Percentiles rank a stretch among this genome's conserved stretches.
Evolutionary conservation across 2,113 vertebrate genomes (phyloP).

Genomic region (Romanogobio albipinnatus): DNA sequence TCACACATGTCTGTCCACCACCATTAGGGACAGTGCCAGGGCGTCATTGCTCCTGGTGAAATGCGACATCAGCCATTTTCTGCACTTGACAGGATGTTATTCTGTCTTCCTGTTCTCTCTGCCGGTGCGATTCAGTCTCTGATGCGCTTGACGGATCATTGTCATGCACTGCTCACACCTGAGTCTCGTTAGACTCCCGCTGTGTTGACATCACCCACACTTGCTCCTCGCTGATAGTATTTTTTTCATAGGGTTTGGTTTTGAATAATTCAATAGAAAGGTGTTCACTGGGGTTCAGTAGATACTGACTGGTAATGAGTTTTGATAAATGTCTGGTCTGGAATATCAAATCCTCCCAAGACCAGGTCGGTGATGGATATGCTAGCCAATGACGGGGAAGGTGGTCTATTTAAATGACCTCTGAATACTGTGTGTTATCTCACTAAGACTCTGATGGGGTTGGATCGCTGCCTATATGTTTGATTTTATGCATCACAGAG

Average conservation of each 20-base stretch:
- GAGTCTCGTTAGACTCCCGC: constrained; percentile 36
- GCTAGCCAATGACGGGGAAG: background rate
- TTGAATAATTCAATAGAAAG: constrained; percentile 24
- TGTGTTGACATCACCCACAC: constrained; percentile 18
- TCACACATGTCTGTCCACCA: constrained; percentile 2
- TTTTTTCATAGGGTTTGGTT: constrained; percentile 27
- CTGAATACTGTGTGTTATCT: constrained; percentile 1
- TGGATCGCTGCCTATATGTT: background rate
- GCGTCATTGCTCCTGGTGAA: background rate
- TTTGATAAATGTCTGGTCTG: constrained; percentile 21
- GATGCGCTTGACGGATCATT: constrained; percentile 9
- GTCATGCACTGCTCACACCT: constrained; percentile 37
- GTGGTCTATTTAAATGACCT: constrained; percentile 6
- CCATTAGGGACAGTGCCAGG: background rate
- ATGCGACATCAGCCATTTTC: constrained; percentile 9
- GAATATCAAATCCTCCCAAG: background rate
- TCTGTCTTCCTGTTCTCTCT: constrained; percentile 16
- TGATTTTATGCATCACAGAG: background rate
- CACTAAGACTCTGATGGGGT: background rate
- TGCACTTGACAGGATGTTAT: constrained; percentile 12
- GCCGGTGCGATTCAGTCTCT: background rate
- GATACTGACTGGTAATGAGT: constrained; percentile 8
- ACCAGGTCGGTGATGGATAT: background rate
- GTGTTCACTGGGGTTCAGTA: background rate
- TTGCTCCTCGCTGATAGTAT: background rate